A percentile compares a stretch with the other conserved stretches of the same genome.
These are phyloP conservation scores for Mesoligia furuncula DNA, from an alignment of 2,888 invertebrate species.

Conservation along the genomic window DNA sequence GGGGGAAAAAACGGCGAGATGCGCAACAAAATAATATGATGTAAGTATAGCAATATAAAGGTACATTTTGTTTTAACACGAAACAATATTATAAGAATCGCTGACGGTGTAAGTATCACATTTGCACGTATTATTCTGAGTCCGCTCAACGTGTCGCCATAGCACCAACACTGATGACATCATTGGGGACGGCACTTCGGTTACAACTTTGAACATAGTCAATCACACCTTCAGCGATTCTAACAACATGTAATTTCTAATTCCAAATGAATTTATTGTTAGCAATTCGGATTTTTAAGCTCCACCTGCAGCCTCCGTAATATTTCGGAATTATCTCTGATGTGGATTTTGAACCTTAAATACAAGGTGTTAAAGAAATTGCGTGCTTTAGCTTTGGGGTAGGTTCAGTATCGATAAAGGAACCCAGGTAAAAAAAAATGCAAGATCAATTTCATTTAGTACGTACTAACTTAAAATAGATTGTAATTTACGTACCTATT, in stretches of 20 bases:
- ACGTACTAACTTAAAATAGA: too few relatives aligned
- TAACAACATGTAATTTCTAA: not conserved
- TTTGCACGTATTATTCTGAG: not conserved
- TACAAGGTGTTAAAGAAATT: too few relatives aligned
- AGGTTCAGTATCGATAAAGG: too few relatives aligned
- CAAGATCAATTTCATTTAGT: too few relatives aligned
- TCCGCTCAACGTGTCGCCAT: not conserved
- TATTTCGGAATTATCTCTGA: conserved; percentile 4
- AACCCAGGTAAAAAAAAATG: too few relatives aligned
- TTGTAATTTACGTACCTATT: too few relatives aligned
- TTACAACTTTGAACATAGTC: not conserved
- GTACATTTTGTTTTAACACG: not conserved
- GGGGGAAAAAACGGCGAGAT: not conserved
- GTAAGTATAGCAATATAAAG: not conserved
- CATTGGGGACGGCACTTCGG: not conserved
- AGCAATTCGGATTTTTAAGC: not conserved
- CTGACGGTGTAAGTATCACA: not conserved
- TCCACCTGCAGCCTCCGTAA: not conserved
- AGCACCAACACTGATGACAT: not conserved
- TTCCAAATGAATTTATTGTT: conserved; percentile 1
- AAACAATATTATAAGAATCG: not conserved
- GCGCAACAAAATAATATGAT: not conserved
- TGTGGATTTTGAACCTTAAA: not conserved
- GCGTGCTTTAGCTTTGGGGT: too few relatives aligned
- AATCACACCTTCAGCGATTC: conserved; percentile 6